Evolutionary conservation across 2,113 vertebrate species (phyloP), one percentile per base, ranked within the genome.

Genomic region (Galbula dea): DNA sequence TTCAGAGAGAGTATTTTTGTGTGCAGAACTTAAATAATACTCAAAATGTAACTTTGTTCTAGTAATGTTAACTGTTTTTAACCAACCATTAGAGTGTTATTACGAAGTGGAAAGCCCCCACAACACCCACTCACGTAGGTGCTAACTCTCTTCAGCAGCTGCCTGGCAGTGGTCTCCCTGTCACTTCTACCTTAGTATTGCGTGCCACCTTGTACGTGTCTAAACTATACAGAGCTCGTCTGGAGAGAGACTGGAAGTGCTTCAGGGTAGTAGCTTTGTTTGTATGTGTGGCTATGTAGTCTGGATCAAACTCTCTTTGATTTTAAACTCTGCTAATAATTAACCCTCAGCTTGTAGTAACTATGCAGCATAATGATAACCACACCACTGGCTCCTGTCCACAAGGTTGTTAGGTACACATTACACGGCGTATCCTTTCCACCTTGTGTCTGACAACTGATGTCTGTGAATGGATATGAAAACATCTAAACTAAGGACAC

Each of bases 321-420:
- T 94, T 92, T 94, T 67, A 83, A 94, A 59, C 63, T 67, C 88
- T 94, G 91, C 76, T 95, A 93, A 96, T 94, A 88, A 94, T 96
- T 96, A 96, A 95, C 91, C 59, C n/a, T 81, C 75, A 57, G 75
- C 61, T 74, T 72, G 68, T 91, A 77, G 54, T 82, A 95, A 80
- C 91, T 83, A 26, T 77, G 22, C 55, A 45, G 72, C 55, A 15
- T 79, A 92, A 94, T 48, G 87, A 85, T 88, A 91, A 85, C 87
- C 78, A 90, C 43, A 11, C 71, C 2, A 0, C 48, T 89, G 92
- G 81, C 94, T 92, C 37, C 58, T 57, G 54, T 79, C 71, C 84
- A 79, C 67, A 34, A 32, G 89, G 54, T 79, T 80, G 15, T 23
- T 89, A 11, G 48, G 36, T 54, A 67, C 2, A 3, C 41, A 21